Base-by-base conservation (phyloP, 2,888 invertebrate genomes). In the Hirtodrosophila confusa region DNA sequence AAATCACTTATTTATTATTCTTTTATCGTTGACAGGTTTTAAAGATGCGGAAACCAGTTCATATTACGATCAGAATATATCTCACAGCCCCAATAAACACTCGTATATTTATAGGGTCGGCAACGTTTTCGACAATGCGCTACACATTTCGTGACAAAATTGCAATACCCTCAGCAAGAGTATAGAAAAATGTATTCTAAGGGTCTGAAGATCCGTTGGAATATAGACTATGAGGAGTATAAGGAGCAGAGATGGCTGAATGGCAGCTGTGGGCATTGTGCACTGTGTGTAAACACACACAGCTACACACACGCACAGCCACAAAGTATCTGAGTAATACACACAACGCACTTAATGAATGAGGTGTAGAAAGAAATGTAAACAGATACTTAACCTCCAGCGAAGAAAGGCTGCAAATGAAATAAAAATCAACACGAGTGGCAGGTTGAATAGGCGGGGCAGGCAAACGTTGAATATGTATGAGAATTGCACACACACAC, bases 381-480 rank as follows among this genome's bases (percentile, higher is more conserved):
- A 79, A 79, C 82, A 78, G 76, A 80, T 78, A 80, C 79, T 79
- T 79, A 80, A 80, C 82, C 82, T 76, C 79, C 67, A 76, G 61
- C 61, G 54, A 65, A 63, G 64, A 80, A 77, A 79, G 71, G 74
- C 80, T 62, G 78, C 65, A 68, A 77, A 74, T 51, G 67, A 80
- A 78, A 78, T 76, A 71, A 80, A 78, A 78, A 80, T 77, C 78
- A 80, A 78, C 78, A 77, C 63, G 65, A 77, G 75, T 69, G 60
- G 41, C 54, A 49, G 33, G 45, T 56, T 54, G 50, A 57, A 57
- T 60, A 35, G 60, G 58, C 39, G 41, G 41, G 61, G 41, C 29
- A 40, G 49, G 31, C 47, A 54, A 47, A 45, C 49, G 61, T 48
- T 75, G 71, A 50, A 75, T 63, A 72, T 69, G 60, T 63, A 75